These are phyloP conservation scores for Botrylloides violaceus DNA, from an alignment of 23 tunicate genomes.

Conservation along the genomic window DNA sequence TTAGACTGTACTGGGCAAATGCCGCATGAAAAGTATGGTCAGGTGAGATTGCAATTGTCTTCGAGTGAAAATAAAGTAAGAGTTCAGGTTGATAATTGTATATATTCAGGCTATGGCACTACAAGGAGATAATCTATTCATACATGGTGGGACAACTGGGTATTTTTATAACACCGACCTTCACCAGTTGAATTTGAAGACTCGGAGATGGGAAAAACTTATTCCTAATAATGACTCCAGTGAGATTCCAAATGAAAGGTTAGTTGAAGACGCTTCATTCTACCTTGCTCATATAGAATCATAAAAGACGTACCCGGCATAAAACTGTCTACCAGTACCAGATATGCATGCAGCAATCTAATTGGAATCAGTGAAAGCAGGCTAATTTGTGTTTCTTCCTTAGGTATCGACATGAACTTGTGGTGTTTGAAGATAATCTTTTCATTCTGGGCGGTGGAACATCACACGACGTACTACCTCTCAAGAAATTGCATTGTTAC, in stretches of 20 bases:
- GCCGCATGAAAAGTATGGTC: constrained; percentile 70
- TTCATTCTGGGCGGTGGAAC: constrained; percentile 71
- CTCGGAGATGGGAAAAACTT: constrained; percentile 34
- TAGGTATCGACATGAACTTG: constrained; percentile 78
- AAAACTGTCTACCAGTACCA: no score
- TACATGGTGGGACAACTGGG: constrained; percentile 72
- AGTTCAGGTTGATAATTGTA: not conserved
- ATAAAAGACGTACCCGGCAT: not conserved
- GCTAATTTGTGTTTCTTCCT: no score
- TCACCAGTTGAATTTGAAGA: constrained; percentile 41
- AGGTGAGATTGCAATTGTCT: constrained; percentile 39
- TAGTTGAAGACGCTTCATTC: constrained; percentile 2
- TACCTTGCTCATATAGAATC: not conserved
- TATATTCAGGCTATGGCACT: constrained; percentile 50
- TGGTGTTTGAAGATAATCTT: constrained; percentile 26
- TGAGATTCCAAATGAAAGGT: constrained; percentile 66
- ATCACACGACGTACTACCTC: constrained; percentile 31
- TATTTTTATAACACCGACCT: constrained; percentile 57
- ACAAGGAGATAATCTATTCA: constrained; percentile 20
- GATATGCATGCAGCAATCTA: no score
- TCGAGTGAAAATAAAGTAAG: not conserved
- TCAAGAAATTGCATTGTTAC: constrained; percentile 34
- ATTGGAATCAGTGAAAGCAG: no score
- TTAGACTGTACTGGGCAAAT: constrained; percentile 35
- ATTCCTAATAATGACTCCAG: constrained; percentile 31